Percentiles rank a stretch among this genome's conserved stretches.
Conservation (phyloP, 2,797 vertebrate species). For the Enteromius unitaeniatus region DNA sequence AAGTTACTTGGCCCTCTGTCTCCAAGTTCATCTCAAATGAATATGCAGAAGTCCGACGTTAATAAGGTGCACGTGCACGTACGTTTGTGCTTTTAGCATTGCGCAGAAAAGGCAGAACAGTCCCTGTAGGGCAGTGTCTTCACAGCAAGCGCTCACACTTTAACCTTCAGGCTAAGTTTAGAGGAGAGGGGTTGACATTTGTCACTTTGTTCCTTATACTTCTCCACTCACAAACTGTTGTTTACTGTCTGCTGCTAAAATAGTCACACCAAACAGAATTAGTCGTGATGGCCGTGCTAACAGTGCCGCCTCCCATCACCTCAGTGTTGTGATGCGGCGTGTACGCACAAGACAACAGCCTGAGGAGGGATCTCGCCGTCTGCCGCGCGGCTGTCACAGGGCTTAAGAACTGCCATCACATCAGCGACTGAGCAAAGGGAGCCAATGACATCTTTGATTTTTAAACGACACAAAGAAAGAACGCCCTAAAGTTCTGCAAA, state of each 20-base stretch:
- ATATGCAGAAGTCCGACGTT: not conserved
- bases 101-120: constrained; percentile 3
- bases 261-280: constrained; percentile 68
- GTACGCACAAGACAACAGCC: constrained; percentile 64
- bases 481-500: constrained; percentile 58
- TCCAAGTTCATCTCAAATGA: not conserved
- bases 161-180: constrained; percentile 65
- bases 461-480: constrained; percentile 54
- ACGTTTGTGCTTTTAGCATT: constrained; percentile 8
- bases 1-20: constrained; percentile 12
- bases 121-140: constrained; percentile 48
- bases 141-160: constrained; percentile 52
- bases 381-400: constrained; percentile 58
- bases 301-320: constrained; percentile 59
- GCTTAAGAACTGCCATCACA: constrained; percentile 62
- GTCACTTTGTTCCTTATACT: constrained; percentile 54
- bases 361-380: constrained; percentile 61
- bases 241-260: constrained; percentile 63
- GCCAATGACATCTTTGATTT: constrained; percentile 63
- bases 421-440: constrained; percentile 60
- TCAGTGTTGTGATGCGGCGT: constrained; percentile 53
- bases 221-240: constrained; percentile 60
- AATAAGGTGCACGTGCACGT: not conserved
- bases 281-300: constrained; percentile 62
- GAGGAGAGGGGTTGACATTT: constrained; percentile 52